Conservation (phyloP, 2,797 vertebrate species). For the Kryptolebias ocellatus region DNA sequence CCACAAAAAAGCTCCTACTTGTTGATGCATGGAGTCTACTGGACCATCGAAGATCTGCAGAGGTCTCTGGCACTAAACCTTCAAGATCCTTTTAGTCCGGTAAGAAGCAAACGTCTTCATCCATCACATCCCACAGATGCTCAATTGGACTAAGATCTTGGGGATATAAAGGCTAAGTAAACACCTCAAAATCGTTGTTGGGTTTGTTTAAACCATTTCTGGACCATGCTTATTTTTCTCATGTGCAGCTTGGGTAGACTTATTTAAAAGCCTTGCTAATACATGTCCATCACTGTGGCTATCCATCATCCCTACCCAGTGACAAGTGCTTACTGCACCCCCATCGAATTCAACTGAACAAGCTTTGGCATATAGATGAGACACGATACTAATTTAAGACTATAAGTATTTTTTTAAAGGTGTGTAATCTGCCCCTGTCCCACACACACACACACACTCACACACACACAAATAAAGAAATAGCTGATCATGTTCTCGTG, state of each 20-base stretch:
- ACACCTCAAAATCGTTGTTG: not conserved
- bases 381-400: slow-evolving; percentile 43
- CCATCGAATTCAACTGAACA: slow-evolving; percentile 76
- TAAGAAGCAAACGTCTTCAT: not conserved
- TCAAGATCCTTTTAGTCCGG: not conserved
- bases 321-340: slow-evolving; percentile 68
- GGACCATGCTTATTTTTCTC: slow-evolving; percentile 78
- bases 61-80: not conserved
- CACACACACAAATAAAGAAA: slow-evolving; percentile 18
- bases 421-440: not conserved
- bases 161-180: not conserved
- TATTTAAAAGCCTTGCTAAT: slow-evolving; percentile 76
- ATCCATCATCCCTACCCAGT: slow-evolving; percentile 69
- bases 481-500: slow-evolving; percentile 20
- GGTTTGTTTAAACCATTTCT: not conserved
- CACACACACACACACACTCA: slow-evolving; percentile 4
- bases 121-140: not conserved
- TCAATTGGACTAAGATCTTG: not conserved
- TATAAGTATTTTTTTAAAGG: slow-evolving; percentile 32
- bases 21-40: not conserved
- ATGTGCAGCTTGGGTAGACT: slow-evolving; percentile 72
- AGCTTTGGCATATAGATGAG: slow-evolving; percentile 63
- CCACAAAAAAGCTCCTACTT: not conserved
- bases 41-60: not conserved
- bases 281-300: slow-evolving; percentile 71